Percentiles rank a stretch among this genome's conserved stretches.
Evolutionary conservation across 2,113 vertebrate species (phyloP).

Genomic region (Clarias macrocephalus): DNA sequence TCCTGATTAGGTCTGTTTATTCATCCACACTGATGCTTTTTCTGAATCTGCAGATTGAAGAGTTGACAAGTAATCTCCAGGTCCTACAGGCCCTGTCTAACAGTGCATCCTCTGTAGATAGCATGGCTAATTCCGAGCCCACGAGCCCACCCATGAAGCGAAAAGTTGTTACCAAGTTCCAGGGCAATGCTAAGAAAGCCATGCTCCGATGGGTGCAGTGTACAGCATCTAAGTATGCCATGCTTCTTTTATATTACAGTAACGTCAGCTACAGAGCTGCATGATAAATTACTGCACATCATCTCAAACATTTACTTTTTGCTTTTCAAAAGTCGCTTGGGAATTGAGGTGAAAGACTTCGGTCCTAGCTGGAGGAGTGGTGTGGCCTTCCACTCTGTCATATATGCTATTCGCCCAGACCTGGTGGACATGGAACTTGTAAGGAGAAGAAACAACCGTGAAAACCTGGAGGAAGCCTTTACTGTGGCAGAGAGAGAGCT

Average conservation of each 20-base stretch:
- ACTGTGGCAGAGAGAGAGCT: conserved; percentile 85
- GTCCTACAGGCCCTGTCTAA: conserved; percentile 82
- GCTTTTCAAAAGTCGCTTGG: conserved; percentile 72
- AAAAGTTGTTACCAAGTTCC: conserved; percentile 82
- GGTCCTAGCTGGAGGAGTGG: conserved; percentile 93
- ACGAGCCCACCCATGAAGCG: conserved; percentile 90
- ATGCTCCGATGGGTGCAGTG: conserved; percentile 94
- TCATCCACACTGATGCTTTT: neutral
- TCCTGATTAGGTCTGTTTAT: neutral
- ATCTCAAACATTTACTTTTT: neutral
- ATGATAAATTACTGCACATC: neutral
- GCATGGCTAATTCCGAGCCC: conserved; percentile 83
- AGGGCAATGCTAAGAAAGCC: conserved; percentile 88
- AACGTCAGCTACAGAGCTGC: neutral
- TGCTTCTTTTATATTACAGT: neutral
- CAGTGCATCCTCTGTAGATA: conserved; percentile 90
- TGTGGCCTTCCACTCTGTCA: conserved; percentile 89
- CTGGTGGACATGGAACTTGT: conserved; percentile 88
- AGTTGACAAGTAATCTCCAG: conserved; percentile 90
- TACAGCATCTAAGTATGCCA: conserved; percentile 82
- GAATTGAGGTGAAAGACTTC: conserved; percentile 93
- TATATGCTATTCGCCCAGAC: conserved; percentile 88
- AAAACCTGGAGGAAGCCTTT: conserved; percentile 94
- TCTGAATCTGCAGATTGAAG: conserved; percentile 83
- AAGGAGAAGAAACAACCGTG: conserved; percentile 78